These are phyloP conservation scores for Drosophila robusta DNA, from an alignment of 2,888 invertebrate species.

Conservation along the genomic window DNA sequence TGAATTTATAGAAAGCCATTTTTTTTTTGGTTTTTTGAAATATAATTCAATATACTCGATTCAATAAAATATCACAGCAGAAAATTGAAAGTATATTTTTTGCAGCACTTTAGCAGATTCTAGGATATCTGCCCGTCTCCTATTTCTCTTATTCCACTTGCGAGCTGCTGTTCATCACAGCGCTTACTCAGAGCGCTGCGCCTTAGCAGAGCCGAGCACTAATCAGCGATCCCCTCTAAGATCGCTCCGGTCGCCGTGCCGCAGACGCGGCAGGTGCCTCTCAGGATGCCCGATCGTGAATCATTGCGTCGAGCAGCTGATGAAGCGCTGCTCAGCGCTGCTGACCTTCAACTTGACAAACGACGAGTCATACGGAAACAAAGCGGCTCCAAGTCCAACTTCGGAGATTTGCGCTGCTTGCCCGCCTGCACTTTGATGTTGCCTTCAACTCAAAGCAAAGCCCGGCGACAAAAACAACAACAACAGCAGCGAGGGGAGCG, in stretches of 20 bases:
- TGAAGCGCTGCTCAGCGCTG: slow-evolving; percentile 17
- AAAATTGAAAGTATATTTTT: too few species aligned
- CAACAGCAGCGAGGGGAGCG: background rate
- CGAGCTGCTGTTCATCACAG: too few species aligned
- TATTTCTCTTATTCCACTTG: too few species aligned
- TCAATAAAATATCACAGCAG: too few species aligned
- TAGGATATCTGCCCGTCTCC: too few species aligned
- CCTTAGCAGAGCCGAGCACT: slow-evolving; percentile 1
- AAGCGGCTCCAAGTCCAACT: slow-evolving; percentile 52
- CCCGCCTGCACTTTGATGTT: slow-evolving; percentile 68
- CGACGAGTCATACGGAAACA: slow-evolving; percentile 78
- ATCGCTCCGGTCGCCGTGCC: slow-evolving; percentile 11
- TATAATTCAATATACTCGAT: too few species aligned
- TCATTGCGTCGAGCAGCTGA: slow-evolving; percentile 37
- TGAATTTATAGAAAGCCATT: too few species aligned
- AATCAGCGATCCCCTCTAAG: background rate
- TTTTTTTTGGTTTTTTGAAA: too few species aligned
- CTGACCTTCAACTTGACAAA: slow-evolving; percentile 73
- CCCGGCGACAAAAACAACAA: slow-evolving; percentile 17
- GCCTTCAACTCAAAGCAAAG: slow-evolving; percentile 65
- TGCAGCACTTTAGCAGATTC: too few species aligned
- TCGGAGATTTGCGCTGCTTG: slow-evolving; percentile 25
- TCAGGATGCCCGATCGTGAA: slow-evolving; percentile 52
- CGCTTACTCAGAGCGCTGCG: background rate
- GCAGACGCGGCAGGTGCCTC: slow-evolving; percentile 42